These are phyloP conservation scores for Leptopterna dolabrata DNA, from an alignment of 2,888 invertebrate genomes.

Conservation along the genomic window DNA sequence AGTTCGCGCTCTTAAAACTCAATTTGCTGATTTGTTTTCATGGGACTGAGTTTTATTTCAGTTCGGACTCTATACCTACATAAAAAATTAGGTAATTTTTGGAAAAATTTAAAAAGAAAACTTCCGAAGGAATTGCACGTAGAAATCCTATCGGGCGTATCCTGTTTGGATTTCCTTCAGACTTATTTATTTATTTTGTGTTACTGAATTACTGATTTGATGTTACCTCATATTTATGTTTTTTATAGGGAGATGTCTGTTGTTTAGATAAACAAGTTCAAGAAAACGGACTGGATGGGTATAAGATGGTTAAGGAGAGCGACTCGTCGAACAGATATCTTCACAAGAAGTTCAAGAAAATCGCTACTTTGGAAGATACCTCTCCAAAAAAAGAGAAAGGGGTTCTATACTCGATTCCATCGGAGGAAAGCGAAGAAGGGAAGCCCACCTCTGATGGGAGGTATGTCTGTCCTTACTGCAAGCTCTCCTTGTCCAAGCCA, in stretches of 20 bases:
- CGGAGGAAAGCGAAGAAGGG: conserved; percentile 60
- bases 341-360: conserved; percentile 93
- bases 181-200: neutral
- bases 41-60: no score
- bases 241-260: conserved; percentile 54
- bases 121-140: no score
- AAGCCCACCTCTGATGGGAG: conserved; percentile 70
- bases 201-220: neutral
- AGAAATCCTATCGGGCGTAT: no score
- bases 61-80: no score
- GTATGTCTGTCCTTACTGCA: conserved; percentile 89
- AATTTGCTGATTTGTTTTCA: no score
- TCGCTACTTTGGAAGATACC: conserved; percentile 68
- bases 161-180: neutral
- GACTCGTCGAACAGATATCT: conserved; percentile 74
- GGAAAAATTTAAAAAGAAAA: no score
- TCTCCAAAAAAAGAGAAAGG: conserved; percentile 57
- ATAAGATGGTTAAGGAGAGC: conserved; percentile 53
- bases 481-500: conserved; percentile 89
- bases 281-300: conserved; percentile 54
- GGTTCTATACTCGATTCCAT: conserved; percentile 35
- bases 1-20: no score
- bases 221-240: conserved; percentile 10
- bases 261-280: conserved; percentile 53
- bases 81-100: no score